Conservation (phyloP, 2,113 vertebrate species). For the Polyodon spathula region DNA sequence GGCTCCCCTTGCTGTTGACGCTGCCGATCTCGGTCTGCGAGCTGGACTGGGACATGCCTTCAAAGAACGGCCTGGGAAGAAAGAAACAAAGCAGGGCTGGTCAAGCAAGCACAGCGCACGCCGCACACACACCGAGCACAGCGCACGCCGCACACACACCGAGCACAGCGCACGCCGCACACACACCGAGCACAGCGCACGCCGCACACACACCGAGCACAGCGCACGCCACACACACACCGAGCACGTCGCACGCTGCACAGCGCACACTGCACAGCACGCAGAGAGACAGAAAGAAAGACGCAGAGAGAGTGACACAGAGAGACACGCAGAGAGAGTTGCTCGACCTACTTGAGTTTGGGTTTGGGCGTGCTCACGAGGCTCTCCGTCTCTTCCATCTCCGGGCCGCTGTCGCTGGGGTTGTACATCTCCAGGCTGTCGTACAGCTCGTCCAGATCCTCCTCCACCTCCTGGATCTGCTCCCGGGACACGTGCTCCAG, state of each 20-base stretch:
- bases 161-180: too few relatives aligned
- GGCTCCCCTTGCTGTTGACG: slow-evolving; percentile 81
- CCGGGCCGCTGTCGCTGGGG: slow-evolving; percentile 86
- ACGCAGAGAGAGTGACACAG: background rate
- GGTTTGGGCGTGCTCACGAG: slow-evolving; percentile 88
- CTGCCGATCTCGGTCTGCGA: slow-evolving; percentile 89
- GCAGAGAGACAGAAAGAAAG: too few relatives aligned
- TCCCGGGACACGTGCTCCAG: slow-evolving; percentile 82
- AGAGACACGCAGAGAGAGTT: background rate
- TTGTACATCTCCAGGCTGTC: slow-evolving; percentile 92
- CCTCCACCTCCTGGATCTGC: slow-evolving; percentile 85
- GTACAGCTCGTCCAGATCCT: slow-evolving; percentile 83
- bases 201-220: too few relatives aligned
- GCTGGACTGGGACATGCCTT: slow-evolving; percentile 89
- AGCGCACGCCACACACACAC: too few relatives aligned
- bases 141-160: too few relatives aligned
- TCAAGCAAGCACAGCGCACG: too few relatives aligned
- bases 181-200: too few relatives aligned
- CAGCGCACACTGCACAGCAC: too few relatives aligned
- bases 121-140: too few relatives aligned
- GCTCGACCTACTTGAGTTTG: slow-evolving; percentile 61
- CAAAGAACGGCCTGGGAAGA: slow-evolving; percentile 74
- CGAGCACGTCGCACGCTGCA: too few relatives aligned
- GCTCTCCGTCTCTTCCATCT: slow-evolving; percentile 87
- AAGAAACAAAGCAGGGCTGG: slow-evolving; percentile 21